Conservation (phyloP, 2,113 vertebrate genomes). For the Sinocyclocheilus grahami region DNA sequence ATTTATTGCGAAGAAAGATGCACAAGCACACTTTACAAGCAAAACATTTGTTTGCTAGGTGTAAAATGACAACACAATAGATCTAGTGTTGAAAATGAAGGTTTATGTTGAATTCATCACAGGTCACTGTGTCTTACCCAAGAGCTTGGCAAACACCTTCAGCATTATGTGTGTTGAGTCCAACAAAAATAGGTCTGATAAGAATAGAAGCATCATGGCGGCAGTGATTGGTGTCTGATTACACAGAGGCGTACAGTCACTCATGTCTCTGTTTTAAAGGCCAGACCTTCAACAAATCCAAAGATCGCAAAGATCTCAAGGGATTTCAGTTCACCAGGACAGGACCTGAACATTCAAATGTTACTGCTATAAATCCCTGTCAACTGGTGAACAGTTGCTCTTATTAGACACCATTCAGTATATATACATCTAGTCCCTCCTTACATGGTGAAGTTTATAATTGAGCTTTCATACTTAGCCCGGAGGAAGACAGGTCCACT, state of each 20-base stretch:
- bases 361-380: too few relatives aligned
- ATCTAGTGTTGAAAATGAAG: background rate
- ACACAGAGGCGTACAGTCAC: slow-evolving; percentile 31
- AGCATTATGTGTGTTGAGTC: background rate
- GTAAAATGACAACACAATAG: background rate
- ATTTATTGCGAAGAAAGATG: background rate
- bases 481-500: too few relatives aligned
- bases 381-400: too few relatives aligned
- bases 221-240: slow-evolving; percentile 55
- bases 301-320: slow-evolving; percentile 29
- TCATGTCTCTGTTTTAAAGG: slow-evolving; percentile 50
- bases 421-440: too few relatives aligned
- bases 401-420: too few relatives aligned
- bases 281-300: slow-evolving; percentile 41
- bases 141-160: background rate
- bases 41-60: background rate
- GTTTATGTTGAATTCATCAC: background rate
- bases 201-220: slow-evolving; percentile 58
- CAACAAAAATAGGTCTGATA: slow-evolving; percentile 54
- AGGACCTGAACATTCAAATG: background rate
- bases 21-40: background rate
- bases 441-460: too few relatives aligned
- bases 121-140: background rate
- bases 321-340: slow-evolving; percentile 3
- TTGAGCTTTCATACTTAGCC: too few relatives aligned